A percentile compares a stretch with the other conserved stretches of the same genome.
Conservation (phyloP, 2,888 invertebrate genomes). For the Campoplex nolae region DNA sequence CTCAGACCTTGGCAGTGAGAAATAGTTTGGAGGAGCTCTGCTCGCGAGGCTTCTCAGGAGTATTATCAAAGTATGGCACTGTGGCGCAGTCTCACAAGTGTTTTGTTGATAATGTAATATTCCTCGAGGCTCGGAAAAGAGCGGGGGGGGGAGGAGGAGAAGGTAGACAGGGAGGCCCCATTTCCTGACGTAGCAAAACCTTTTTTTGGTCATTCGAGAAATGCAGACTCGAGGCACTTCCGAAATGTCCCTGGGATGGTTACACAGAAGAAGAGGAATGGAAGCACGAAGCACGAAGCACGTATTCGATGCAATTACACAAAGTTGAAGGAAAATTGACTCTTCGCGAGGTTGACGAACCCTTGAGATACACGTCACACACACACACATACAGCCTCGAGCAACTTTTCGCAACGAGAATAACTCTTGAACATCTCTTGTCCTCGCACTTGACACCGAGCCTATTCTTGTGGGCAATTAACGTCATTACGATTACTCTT, state of each 20-base stretch:
- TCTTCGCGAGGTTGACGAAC: constrained; percentile 24
- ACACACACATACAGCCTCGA: not conserved
- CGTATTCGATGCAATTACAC: constrained; percentile 2
- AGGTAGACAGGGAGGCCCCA: not conserved
- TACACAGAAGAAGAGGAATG: not conserved
- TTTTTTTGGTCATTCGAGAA: constrained; percentile 18
- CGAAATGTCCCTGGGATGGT: not conserved
- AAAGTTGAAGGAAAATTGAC: constrained; percentile 23
- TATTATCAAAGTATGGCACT: constrained; percentile 35
- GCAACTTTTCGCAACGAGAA: constrained; percentile 37
- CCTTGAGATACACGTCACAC: not conserved
- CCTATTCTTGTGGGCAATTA: constrained; percentile 42
- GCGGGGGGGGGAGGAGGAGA: not conserved
- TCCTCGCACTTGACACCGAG: constrained; percentile 49
- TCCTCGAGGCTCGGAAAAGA: not conserved
- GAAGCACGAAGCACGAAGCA: not conserved
- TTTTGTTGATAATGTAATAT: constrained; percentile 60
- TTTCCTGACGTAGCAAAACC: constrained; percentile 18
- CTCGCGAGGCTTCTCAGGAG: not conserved
- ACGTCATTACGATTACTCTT: constrained; percentile 31
- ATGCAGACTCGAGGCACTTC: constrained; percentile 22
- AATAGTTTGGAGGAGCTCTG: constrained; percentile 22
- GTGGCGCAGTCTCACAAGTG: constrained; percentile 59
- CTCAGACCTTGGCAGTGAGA: constrained; percentile 41
- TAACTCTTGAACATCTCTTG: constrained; percentile 17